Base-by-base conservation (phyloP, 2,888 invertebrate genomes). In the Pristionchus arcanus region DNA sequence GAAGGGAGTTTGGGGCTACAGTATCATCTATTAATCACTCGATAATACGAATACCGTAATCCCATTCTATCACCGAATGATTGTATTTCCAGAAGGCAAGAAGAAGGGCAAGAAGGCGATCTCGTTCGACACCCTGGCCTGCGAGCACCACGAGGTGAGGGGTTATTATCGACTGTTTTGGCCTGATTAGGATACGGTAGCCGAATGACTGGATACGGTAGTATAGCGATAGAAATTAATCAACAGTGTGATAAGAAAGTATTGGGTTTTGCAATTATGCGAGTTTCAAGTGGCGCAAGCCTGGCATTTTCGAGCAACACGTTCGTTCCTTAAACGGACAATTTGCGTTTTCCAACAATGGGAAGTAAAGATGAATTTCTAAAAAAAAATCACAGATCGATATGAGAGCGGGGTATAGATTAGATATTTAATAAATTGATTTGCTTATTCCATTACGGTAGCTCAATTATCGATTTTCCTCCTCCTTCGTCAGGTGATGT, bases 91-190 rank as follows among this genome's bases (percentile, higher is more conserved):
- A 92, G 91, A 42, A 9, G 90, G 87, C 49, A 92, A 92, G 77
- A 92, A 92, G 81, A 91, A 91, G 90, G 91, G 91, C 74, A 90
- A 92, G 84, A 31, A 53, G 0, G 87, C 90, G 0, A 87, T 93
- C n/a, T 92, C 92, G 71, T 74, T 91, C 63, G 93, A 93, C 87
- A 25, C 87, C 15, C 90, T 94, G 25, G 89, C 93, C n/a, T 94
- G 94, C 86, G 92, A 92, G 31, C 93, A 95, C 84, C 95, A 95
- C 68, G 87, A 92, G 53, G 90, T 91, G 4, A 19, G 37, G n/a
- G n/a, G n/a, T n/a, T n/a, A 9, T 81, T 59, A 42, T 37, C 42
- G 53, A 71, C 84, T 89, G 7, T 34, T 68, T 28, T n/a, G n/a
- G 42, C 42, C 42, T n/a, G n/a, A n/a, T n/a, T n/a, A n/a, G n/a